phyloP scores from a whole-genome alignment of 1,140 invertebrate species.

The Nymphalis io region DNA sequence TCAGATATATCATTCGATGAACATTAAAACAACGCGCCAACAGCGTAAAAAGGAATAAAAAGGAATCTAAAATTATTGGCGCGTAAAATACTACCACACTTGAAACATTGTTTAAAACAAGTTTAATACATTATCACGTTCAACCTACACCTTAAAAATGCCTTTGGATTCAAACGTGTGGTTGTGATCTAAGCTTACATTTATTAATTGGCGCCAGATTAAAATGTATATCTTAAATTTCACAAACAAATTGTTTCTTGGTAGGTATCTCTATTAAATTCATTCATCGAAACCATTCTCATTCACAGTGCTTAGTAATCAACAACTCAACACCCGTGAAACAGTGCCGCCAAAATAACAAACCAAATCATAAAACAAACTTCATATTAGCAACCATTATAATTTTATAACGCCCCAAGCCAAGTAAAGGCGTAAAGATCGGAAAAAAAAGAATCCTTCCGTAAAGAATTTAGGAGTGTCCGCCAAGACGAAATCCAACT shows the following conservation, averaged over 20 bases:
- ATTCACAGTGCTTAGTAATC: constrained; percentile 31
- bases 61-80: constrained; percentile 5
- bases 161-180: background rate
- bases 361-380: constrained; percentile 51
- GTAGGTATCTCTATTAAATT: constrained; percentile 26
- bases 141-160: background rate
- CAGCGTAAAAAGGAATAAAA: background rate
- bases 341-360: constrained; percentile 35
- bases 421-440: constrained; percentile 54
- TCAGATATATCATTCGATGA: background rate
- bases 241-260: constrained; percentile 29
- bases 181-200: background rate
- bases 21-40: background rate
- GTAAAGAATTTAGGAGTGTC: constrained; percentile 79
- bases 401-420: constrained; percentile 69
- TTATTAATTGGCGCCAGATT: background rate
- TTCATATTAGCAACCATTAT: constrained; percentile 63
- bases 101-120: constrained; percentile 5
- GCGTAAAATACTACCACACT: constrained; percentile 9
- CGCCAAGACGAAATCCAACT: constrained; percentile 74
- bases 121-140: background rate
- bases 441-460: constrained; percentile 74
- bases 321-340: constrained; percentile 24
- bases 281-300: constrained; percentile 36
- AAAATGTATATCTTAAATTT: background rate